Evolutionary conservation across 2,113 vertebrate species (phyloP).

Genomic region (Melanerpes aurifrons): DNA sequence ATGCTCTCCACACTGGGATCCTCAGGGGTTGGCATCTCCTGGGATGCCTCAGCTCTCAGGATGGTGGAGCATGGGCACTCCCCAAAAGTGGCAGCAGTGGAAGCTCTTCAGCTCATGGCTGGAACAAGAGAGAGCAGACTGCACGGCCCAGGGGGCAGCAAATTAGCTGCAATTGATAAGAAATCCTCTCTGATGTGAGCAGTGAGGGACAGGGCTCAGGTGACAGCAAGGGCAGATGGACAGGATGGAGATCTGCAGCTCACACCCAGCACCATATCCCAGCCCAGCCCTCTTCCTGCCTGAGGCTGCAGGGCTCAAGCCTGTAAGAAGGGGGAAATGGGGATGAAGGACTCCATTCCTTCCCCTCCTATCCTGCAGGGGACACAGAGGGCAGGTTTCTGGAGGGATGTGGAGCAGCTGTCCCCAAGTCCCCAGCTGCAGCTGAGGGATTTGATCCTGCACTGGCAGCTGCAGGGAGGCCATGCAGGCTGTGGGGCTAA

Average conservation of each 20-base stretch:
- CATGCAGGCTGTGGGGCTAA: not conserved
- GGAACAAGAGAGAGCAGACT: not conserved
- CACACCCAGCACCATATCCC: rapidly evolving
- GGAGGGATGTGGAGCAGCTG: rapidly evolving
- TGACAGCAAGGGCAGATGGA: not conserved
- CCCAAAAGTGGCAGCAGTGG: not conserved
- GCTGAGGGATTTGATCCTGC: not conserved
- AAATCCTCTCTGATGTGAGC: not conserved
- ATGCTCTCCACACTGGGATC: not conserved
- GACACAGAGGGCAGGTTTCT: rapidly evolving
- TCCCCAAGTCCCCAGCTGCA: not conserved
- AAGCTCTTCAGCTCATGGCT: not conserved
- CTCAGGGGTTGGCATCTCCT: not conserved
- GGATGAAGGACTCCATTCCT: not conserved
- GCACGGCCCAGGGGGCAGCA: not conserved
- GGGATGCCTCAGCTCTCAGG: rapidly evolving
- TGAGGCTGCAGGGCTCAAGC: rapidly evolving
- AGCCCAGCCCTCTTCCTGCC: not conserved
- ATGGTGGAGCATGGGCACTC: not conserved
- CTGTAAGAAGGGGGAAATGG: not conserved
- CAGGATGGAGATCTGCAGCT: rapidly evolving
- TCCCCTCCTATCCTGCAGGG: not conserved
- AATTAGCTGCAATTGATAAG: not conserved
- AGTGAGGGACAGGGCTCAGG: not conserved
- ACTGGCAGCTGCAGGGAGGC: not conserved